A percentile compares a stretch with the other conserved stretches of the same genome.
These are phyloP conservation scores for Nannoperca obscura DNA, from an alignment of 2,797 vertebrate species.

Conservation along the genomic window DNA sequence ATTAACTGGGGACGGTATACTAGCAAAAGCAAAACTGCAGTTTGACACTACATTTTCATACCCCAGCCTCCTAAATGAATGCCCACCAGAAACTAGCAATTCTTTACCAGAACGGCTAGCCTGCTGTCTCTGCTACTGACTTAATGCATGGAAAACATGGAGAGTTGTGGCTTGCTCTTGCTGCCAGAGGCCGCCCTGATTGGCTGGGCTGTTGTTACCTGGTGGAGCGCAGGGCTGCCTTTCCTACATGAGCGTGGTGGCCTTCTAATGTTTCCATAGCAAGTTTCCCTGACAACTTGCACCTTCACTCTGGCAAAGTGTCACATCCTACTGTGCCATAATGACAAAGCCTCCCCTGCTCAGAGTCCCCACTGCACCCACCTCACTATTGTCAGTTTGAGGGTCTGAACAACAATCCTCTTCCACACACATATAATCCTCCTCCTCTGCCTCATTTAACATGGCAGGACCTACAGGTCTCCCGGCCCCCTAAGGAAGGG, in stretches of 20 bases:
- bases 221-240: constrained; percentile 53
- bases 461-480: constrained; percentile 36
- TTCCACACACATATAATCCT: constrained; percentile 49
- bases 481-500: background rate
- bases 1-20: background rate
- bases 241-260: constrained; percentile 17
- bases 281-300: constrained; percentile 66
- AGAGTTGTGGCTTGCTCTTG: constrained; percentile 36
- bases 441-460: constrained; percentile 54
- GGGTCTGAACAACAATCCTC: constrained; percentile 54
- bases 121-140: constrained; percentile 32
- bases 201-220: constrained; percentile 83
- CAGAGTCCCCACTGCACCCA: constrained; percentile 17
- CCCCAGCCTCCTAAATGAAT: background rate
- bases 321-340: constrained; percentile 41
- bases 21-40: background rate
- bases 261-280: constrained; percentile 49
- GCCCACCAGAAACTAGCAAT: background rate
- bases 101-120: background rate
- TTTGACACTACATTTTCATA: background rate
- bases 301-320: constrained; percentile 40
- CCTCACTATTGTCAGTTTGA: constrained; percentile 65
- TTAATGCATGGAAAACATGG: constrained; percentile 29
- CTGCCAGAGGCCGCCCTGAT: constrained; percentile 71
- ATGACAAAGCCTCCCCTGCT: constrained; percentile 33